Evolutionary conservation across 2,797 vertebrate species (phyloP), one percentile per base, ranked within the genome.

Genomic region (Falco cherrug): DNA sequence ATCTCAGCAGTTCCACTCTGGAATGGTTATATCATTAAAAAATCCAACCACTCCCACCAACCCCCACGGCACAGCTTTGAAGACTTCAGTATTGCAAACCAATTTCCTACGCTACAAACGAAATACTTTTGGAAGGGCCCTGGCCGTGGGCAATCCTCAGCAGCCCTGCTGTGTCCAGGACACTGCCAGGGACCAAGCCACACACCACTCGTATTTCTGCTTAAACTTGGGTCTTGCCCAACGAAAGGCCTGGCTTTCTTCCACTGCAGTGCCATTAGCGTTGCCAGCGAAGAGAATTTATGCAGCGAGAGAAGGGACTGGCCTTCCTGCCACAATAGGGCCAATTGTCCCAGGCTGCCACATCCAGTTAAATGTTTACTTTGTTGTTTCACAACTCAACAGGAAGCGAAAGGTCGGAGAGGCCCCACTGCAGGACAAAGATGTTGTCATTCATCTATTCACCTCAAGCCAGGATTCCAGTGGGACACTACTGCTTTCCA

Each of bases 331-430:
- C 79, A 97, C 97, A 98, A 97, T 89, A 73, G 93, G 84, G 87
- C 50, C 37, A 12, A 95, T 97, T 98, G 97, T 98, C 93, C 63
- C 39, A 50, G 45, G 87, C 91, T 74, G 95, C 92, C 93, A 89
- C 95, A 75, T 93, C 96, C 94, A 88, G 35, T 93, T 95, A 95
- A 97, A 96, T 97, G 97, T 98, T 98, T 98, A 97, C 97, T 96
- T 98, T 97, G 90, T 91, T 80, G 54, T 97, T 98, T 97, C 96
- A 97, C 97, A 98, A 97, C 90, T 92, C 64, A 90, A 94, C 96
- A 96, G 97, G 98, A 98, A 98, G 94, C 51, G 22, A 92, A 91
- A 96, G 97, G 97, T 97, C 96, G 97, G 80, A 68, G 71, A 93
- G 73, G 90, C 84, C 83, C 60, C 75, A 33, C 41, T 81, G 83